Conservation (phyloP, 2,888 invertebrate species). For the Carabus problematicus region DNA sequence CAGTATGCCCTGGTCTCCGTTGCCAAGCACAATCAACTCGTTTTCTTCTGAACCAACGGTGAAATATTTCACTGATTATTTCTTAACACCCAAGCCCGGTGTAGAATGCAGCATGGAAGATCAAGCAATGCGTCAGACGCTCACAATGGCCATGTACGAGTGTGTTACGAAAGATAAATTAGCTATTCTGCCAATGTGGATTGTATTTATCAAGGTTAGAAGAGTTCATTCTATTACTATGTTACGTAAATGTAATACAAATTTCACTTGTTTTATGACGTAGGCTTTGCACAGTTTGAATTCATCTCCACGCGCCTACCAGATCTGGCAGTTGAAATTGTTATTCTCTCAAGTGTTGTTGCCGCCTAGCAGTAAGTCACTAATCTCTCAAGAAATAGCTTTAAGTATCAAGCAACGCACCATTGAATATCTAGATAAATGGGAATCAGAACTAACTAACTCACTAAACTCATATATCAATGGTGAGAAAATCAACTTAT, state of each 20-base stretch:
- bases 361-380: conserved; percentile 60
- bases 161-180: conserved; percentile 82
- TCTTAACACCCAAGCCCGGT: conserved; percentile 59
- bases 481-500: conserved; percentile 57
- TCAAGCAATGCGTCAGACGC: conserved; percentile 64
- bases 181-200: conserved; percentile 76
- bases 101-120: conserved; percentile 59
- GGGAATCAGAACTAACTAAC: conserved; percentile 62
- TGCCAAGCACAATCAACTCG: conserved; percentile 72
- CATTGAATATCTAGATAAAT: conserved; percentile 62
- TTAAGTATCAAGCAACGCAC: conserved; percentile 68
- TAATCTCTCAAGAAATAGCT: conserved; percentile 68
- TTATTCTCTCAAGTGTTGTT: conserved; percentile 65
- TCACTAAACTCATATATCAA: conserved; percentile 62
- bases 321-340: conserved; percentile 80
- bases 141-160: conserved; percentile 77
- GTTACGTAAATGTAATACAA: conserved; percentile 42
- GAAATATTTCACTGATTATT: conserved; percentile 73
- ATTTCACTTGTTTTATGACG: conserved; percentile 51
- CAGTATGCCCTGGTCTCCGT: conserved; percentile 71
- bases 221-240: background rate
- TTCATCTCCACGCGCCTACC: conserved; percentile 63
- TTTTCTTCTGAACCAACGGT: conserved; percentile 79
- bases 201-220: conserved; percentile 66
- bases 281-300: conserved; percentile 67